Percentiles rank a stretch among this genome's conserved stretches.
phyloP scores from a whole-genome alignment of 2,113 vertebrate genomes.

The Argyrosomus japonicus region DNA sequence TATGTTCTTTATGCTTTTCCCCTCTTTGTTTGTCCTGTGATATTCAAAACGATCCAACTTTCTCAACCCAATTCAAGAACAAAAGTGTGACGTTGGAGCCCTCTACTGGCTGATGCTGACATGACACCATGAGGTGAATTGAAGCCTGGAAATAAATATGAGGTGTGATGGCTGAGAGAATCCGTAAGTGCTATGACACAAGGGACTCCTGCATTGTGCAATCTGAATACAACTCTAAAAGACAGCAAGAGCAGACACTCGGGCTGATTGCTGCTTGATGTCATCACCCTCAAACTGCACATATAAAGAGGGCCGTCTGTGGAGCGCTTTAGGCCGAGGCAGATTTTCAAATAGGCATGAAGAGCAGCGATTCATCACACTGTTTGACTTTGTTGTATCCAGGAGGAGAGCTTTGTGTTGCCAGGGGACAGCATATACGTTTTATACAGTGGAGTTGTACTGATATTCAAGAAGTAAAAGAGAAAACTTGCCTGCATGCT shows the following conservation, averaged over 20 bases:
- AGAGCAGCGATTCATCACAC: constrained; percentile 22
- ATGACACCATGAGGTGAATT: background rate
- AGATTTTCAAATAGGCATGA: constrained; percentile 12
- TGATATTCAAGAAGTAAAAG: constrained; percentile 25
- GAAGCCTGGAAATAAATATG: background rate
- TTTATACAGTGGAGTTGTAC: background rate
- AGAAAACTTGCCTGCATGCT: constrained; percentile 3
- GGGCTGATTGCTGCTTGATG: constrained; percentile 56
- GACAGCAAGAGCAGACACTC: constrained; percentile 6
- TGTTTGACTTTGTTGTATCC: constrained; percentile 38
- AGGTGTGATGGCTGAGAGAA: background rate
- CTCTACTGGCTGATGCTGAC: constrained; percentile 19
- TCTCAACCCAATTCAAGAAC: background rate
- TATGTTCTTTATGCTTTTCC: background rate
- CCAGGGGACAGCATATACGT: constrained; percentile 1
- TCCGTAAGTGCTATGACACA: constrained; percentile 2
- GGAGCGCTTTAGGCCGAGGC: constrained; percentile 9
- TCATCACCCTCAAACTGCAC: constrained; percentile 55
- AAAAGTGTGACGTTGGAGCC: background rate
- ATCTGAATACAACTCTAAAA: constrained; percentile 16
- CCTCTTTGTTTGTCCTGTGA: background rate
- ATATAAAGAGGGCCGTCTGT: background rate
- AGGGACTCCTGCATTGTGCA: constrained; percentile 13
- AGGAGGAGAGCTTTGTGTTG: constrained; percentile 9
- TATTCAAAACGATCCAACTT: background rate